Base-by-base conservation (phyloP, 2,797 vertebrate species). In the Coranthus polyacanthus region DNA sequence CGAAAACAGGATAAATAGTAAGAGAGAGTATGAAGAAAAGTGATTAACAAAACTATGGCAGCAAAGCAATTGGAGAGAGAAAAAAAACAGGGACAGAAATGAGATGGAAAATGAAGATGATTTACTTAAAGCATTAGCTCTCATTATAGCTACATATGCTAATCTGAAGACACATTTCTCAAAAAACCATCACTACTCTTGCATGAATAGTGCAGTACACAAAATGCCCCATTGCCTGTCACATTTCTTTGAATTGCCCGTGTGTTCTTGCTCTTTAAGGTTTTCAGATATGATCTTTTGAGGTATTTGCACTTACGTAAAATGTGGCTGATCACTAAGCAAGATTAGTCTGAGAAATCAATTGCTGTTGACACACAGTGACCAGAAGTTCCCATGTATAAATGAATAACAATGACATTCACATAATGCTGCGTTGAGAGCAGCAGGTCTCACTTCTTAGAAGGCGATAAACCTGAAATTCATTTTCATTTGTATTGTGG, bases 331-430 rank as follows among this genome's bases (percentile, higher is more conserved):
- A 74, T 78, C 65, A 80, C 60, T 58, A 54, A 82, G 72, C 63
- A 70, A 75, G 42, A 80, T 61, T 9, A 34, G 42, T n/a, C 46
- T 46, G 54, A 71, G 78, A 74, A 63, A 73, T 78, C 39, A 7
- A 38, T 54, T 47, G 51, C 72, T 38, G 37, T 42, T 37, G 62
- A 43, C 38, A 26, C 64, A 65, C 41, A 57, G 22, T 66, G 75
- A 72, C 45, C 49, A 24, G 69, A 51, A 39, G 51, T 9, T 37
- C 21, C 6, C 12, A 56, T 44, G 68, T 51, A 81, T 73, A 73
- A 34, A 75, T 84, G 59, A 78, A 75, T 72, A 75, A 54, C 54
- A 72, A 84, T 66, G 45, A 12, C 18, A 52, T 24, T 60, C 53
- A 64, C 59, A 59, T 24, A 16, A 44, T 15, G 42, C 37, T 17